These are phyloP conservation scores for Hemibagrus wyckioides DNA, from an alignment of 2,113 vertebrate species.

Conservation along the genomic window DNA sequence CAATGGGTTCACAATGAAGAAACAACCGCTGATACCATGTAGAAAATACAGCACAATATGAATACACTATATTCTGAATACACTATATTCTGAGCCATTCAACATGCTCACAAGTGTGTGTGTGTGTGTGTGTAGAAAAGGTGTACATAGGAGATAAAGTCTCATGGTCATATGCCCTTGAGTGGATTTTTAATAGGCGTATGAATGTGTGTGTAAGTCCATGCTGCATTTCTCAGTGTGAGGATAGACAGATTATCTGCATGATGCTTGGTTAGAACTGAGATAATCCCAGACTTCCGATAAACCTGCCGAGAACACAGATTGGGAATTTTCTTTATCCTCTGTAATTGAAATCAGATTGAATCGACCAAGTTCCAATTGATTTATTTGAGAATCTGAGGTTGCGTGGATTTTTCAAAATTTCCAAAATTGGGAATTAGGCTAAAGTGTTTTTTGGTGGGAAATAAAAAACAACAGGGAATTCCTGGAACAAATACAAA, in stretches of 20 bases:
- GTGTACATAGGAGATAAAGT: not conserved
- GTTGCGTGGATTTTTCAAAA: not conserved
- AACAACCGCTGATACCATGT: not conserved
- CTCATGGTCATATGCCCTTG: no score
- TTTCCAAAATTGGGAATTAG: slow-evolving; percentile 8
- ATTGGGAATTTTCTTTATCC: slow-evolving; percentile 37
- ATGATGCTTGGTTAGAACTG: slow-evolving; percentile 20
- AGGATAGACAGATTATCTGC: slow-evolving; percentile 13
- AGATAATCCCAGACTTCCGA: slow-evolving; percentile 46
- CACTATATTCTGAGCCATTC: not conserved
- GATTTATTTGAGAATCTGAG: slow-evolving; percentile 14
- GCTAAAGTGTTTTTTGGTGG: not conserved
- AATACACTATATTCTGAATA: not conserved
- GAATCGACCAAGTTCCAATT: slow-evolving; percentile 20
- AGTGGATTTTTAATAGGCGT: not conserved
- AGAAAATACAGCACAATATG: not conserved
- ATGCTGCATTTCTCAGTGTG: slow-evolving; percentile 5
- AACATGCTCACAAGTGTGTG: not conserved
- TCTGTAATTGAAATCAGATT: not conserved
- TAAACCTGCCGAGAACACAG: slow-evolving; percentile 41
- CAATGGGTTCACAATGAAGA: not conserved
- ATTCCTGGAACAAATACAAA: not conserved
- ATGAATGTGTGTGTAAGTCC: not conserved
- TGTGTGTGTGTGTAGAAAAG: not conserved
- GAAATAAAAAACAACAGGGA: not conserved